Evolutionary conservation across 2,113 vertebrate genomes (phyloP).

Genomic region (Pao palembangensis): DNA sequence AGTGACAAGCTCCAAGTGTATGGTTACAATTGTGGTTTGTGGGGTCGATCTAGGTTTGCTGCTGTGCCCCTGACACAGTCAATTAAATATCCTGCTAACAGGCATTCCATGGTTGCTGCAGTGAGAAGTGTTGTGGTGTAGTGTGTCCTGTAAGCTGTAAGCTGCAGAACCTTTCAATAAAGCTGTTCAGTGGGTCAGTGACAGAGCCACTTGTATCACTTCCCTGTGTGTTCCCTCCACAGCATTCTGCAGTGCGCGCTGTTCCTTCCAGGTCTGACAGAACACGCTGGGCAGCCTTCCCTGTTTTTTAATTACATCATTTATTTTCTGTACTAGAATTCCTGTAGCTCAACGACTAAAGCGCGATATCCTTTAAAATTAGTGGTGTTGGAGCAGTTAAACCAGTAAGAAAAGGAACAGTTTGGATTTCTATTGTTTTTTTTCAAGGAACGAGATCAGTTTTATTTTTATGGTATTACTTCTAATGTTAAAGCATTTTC

Average conservation of each 20-base stretch:
- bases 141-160: slow-evolving; percentile 73
- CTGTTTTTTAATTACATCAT: background rate
- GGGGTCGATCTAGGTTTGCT: slow-evolving; percentile 18
- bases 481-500: background rate
- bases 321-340: background rate
- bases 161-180: slow-evolving; percentile 76
- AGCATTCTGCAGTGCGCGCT: slow-evolving; percentile 48
- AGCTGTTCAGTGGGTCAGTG: slow-evolving; percentile 70
- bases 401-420: slow-evolving; percentile 9
- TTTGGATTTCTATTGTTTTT: background rate
- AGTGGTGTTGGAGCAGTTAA: slow-evolving; percentile 4
- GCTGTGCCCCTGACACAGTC: slow-evolving; percentile 25
- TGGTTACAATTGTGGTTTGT: slow-evolving; percentile 38
- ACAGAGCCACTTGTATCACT: slow-evolving; percentile 67
- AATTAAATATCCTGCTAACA: slow-evolving; percentile 37
- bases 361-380: background rate
- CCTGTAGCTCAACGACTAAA: too few species aligned
- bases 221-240: slow-evolving; percentile 74
- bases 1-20: slow-evolving; percentile 40
- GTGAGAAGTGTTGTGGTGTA: slow-evolving; percentile 62
- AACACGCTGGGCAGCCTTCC: slow-evolving; percentile 16
- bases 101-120: slow-evolving; percentile 59
- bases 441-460: too few species aligned
- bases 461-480: background rate
- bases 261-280: slow-evolving; percentile 27